Evolutionary conservation across 2,888 invertebrate species (phyloP), one percentile per base, ranked within the genome.

Genomic region (Drosophila kokeensis): DNA sequence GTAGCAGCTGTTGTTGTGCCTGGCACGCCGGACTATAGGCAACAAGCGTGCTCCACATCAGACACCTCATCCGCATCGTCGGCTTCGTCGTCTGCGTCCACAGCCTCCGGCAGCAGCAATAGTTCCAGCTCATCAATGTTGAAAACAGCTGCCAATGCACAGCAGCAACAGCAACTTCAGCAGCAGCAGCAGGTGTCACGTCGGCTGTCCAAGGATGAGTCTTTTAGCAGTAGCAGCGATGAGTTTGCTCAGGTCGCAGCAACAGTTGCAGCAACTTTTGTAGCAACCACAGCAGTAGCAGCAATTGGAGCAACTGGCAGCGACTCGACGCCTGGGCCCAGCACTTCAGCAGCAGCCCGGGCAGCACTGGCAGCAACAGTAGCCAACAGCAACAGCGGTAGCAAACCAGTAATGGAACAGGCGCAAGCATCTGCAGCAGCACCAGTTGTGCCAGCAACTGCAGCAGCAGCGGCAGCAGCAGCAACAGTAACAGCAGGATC

Each of bases 171-270:
- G 50, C 30, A 50, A 29, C 50, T 29, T 29, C 77, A 58, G 48
- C 72, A 72, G 42, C 72, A 72, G 42, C 60, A 59, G 48, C 49
- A 53, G 32, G 67, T 38, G 73, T 87, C 24, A 27, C 94, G 95
- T 21, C 94, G 96, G 62, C 94, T 95, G 36, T 96, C 97, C 45
- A 96, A 97, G 92, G 97, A 97, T 90, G 97, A 97, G 89, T 96
- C 96, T 1, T 95, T 95, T 30, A 96, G 96, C 15, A 96, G 95
- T 52, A 95, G 95, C 27, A 96, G 96, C 61, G 98, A 98, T 93
- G 98, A 98, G 88, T 98, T 97, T 92, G 96, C 79, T 2, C 81
- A 61, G 67, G 57, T 57, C 4, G 42, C 42, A 15, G 76, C n/a
- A 18, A 55, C 50, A 65, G 76, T 50, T 3, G 48, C 45, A 13